phyloP scores from a whole-genome alignment of 92 coral and sea anemone species.

The Blastomussa wellsi region DNA sequence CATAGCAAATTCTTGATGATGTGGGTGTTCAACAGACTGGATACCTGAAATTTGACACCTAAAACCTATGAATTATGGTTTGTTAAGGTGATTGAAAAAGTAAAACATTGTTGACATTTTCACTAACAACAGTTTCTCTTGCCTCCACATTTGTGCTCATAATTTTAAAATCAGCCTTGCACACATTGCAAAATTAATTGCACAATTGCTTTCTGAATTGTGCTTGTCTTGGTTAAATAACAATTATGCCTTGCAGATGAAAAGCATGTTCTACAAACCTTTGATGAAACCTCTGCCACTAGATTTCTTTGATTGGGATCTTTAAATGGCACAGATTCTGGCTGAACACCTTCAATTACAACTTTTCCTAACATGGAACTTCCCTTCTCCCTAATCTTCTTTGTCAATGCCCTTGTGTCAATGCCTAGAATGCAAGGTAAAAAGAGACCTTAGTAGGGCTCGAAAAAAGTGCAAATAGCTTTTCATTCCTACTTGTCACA shows the following conservation, averaged over 20 bases:
- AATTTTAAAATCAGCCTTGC: too few relatives aligned
- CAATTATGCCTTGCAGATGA: neutral
- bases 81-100: too few relatives aligned
- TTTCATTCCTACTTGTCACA: too few relatives aligned
- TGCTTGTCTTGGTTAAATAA: neutral
- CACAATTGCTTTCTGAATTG: too few relatives aligned
- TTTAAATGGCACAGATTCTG: slow-evolving; percentile 77
- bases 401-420: slow-evolving; percentile 93
- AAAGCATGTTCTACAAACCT: slow-evolving; percentile 48
- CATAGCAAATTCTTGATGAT: too few relatives aligned
- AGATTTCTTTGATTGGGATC: slow-evolving; percentile 89
- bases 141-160: too few relatives aligned
- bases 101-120: neutral
- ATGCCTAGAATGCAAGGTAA: slow-evolving; percentile 56
- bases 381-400: slow-evolving; percentile 95
- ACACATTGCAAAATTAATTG: too few relatives aligned
- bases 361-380: slow-evolving; percentile 83
- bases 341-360: slow-evolving; percentile 82
- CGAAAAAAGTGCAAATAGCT: too few relatives aligned
- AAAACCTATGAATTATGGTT: too few relatives aligned
- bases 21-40: too few relatives aligned
- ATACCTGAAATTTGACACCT: too few relatives aligned
- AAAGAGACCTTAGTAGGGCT: too few relatives aligned
- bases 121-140: neutral
- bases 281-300: slow-evolving; percentile 87